Evolutionary conservation across 2,113 vertebrate genomes (phyloP).

Genomic region (Pao palembangensis): DNA sequence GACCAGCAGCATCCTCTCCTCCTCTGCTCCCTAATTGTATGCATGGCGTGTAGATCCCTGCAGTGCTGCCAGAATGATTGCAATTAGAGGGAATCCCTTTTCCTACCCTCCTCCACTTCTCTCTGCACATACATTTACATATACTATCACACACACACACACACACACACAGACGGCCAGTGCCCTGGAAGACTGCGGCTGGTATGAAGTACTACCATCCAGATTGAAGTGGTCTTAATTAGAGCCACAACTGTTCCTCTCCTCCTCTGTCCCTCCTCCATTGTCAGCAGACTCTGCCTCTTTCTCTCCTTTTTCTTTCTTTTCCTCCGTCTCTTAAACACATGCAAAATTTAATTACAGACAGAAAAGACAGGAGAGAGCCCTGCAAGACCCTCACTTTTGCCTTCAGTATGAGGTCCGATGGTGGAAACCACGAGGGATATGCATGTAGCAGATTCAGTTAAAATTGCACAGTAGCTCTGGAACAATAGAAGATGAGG

Average conservation of each 20-base stretch:
- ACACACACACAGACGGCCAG: conserved; percentile 7
- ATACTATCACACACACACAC: conserved; percentile 6
- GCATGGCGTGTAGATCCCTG: conserved; percentile 65
- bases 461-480: not conserved
- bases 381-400: conserved; percentile 6
- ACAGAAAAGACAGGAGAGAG: conserved; percentile 4
- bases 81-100: conserved; percentile 77
- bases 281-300: conserved; percentile 27
- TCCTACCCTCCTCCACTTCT: conserved; percentile 25
- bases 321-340: conserved; percentile 1
- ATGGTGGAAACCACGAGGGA: not conserved
- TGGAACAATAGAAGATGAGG: conserved; percentile 1
- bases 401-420: conserved; percentile 20
- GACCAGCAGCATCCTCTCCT: not conserved
- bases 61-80: conserved; percentile 73
- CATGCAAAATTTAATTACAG: not conserved
- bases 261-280: conserved; percentile 27
- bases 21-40: conserved; percentile 63
- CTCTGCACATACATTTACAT: conserved; percentile 11
- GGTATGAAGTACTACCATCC: conserved; percentile 49
- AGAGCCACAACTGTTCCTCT: conserved; percentile 45
- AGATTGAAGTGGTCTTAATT: conserved; percentile 69
- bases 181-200: conserved; percentile 29
- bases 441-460: not conserved
- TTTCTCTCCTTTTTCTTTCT: conserved; percentile 17